These are phyloP conservation scores for Brachyrhaphis roseni DNA, from an alignment of 2,797 vertebrate species.

Conservation along the genomic window DNA sequence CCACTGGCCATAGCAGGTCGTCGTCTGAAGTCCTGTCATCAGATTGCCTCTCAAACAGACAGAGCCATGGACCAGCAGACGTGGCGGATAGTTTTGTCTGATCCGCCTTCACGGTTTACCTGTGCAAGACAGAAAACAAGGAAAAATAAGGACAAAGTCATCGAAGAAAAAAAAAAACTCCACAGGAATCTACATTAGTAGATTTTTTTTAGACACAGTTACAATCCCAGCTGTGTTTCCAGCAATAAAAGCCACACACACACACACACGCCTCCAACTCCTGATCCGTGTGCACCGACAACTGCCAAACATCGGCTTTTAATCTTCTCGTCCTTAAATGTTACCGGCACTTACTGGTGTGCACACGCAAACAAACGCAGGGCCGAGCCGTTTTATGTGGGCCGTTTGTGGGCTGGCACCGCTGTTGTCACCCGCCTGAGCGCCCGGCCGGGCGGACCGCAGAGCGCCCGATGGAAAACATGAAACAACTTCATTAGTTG, in stretches of 20 bases:
- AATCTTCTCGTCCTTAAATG: constrained; percentile 1
- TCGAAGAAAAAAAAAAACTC: background rate
- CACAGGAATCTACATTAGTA: constrained; percentile 4
- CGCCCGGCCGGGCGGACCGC: background rate
- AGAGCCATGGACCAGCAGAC: constrained; percentile 10
- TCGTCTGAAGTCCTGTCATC: constrained; percentile 74
- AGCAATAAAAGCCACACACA: constrained; percentile 10
- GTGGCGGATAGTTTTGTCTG: constrained; percentile 46
- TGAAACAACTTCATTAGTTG: constrained; percentile 19
- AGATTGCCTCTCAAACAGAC: constrained; percentile 66
- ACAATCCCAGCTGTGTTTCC: background rate
- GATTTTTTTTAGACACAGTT: background rate
- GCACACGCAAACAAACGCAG: background rate
- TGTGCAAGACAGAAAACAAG: constrained; percentile 5
- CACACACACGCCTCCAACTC: background rate
- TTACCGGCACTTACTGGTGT: background rate
- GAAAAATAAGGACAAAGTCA: background rate
- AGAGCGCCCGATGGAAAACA: constrained; percentile 29
- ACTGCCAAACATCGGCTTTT: background rate
- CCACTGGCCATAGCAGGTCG: constrained; percentile 88
- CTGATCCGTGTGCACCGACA: background rate
- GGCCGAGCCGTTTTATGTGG: background rate
- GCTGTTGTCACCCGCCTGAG: background rate
- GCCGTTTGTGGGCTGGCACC: background rate
- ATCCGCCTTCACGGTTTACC: constrained; percentile 55